A percentile compares a stretch with the other conserved stretches of the same genome.
These are phyloP conservation scores for Hermetia illucens DNA, from an alignment of 1,140 invertebrate species.

Conservation along the genomic window DNA sequence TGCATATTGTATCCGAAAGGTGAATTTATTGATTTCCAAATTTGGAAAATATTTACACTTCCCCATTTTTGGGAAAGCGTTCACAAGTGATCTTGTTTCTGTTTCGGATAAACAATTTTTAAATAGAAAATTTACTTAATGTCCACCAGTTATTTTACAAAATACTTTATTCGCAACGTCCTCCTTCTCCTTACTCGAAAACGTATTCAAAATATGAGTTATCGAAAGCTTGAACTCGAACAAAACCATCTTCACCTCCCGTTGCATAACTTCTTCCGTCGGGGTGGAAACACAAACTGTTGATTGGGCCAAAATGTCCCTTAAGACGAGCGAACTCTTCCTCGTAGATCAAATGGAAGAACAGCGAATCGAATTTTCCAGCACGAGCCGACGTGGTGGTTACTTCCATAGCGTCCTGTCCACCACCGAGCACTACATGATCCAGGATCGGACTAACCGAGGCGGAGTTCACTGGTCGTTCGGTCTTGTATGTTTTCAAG, in stretches of 20 bases:
- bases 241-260: constrained; percentile 98
- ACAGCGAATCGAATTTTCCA: constrained; percentile 96
- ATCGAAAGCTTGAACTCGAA: constrained; percentile 93
- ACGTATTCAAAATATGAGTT: constrained; percentile 92
- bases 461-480: constrained; percentile 92
- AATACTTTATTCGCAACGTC: too few species aligned
- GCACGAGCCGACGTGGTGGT: constrained; percentile 90
- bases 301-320: constrained; percentile 99
- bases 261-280: constrained; percentile 94
- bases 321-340: constrained; percentile 98
- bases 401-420: constrained; percentile 98
- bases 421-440: constrained; percentile 91
- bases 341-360: constrained; percentile 98
- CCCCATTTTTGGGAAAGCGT: too few species aligned
- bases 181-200: constrained; percentile 74
- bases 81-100: too few species aligned
- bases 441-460: constrained; percentile 87
- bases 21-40: too few species aligned
- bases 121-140: too few species aligned
- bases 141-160: too few species aligned
- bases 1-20: too few species aligned
- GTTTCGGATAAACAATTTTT: too few species aligned
- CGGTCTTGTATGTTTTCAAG: constrained; percentile 91
- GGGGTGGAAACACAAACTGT: constrained; percentile 95
- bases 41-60: too few species aligned